Conservation (phyloP, 2,113 vertebrate genomes). For the Sphaerodactylus townsendi region DNA sequence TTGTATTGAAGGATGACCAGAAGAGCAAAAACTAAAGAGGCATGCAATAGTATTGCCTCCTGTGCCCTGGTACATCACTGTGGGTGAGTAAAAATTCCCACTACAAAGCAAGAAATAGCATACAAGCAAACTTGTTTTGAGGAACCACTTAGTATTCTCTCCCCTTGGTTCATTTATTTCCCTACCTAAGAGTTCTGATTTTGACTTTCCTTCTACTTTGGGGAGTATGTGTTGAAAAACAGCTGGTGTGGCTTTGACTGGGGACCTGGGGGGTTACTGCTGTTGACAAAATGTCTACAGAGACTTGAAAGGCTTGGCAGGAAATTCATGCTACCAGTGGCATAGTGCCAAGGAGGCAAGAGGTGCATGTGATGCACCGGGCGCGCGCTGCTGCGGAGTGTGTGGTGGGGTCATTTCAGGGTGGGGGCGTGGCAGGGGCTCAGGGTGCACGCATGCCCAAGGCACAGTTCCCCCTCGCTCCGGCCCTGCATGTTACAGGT, state of each 20-base stretch:
- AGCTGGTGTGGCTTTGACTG: constrained; percentile 56
- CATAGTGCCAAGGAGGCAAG: too few species aligned
- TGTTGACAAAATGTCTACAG: constrained; percentile 61
- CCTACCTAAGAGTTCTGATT: not conserved
- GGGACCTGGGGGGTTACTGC: constrained; percentile 37
- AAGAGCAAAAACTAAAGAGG: not conserved
- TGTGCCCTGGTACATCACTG: constrained; percentile 32
- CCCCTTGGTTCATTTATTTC: constrained; percentile 25
- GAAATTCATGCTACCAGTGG: constrained; percentile 18
- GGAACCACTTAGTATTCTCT: constrained; percentile 37
- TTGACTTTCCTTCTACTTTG: constrained; percentile 18
- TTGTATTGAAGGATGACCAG: not conserved
- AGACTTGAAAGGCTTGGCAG: constrained; percentile 48
- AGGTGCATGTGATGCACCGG: too few species aligned
- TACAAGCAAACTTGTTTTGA: constrained; percentile 41
- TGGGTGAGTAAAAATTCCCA: constrained; percentile 35
- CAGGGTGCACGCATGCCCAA: too few species aligned
- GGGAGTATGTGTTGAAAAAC: constrained; percentile 38
- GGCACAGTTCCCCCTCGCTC: too few species aligned
- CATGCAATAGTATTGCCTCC: not conserved
- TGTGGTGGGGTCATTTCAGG: too few species aligned
- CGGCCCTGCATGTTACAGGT: too few species aligned
- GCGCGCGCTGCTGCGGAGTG: too few species aligned
- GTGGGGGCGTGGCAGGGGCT: too few species aligned
- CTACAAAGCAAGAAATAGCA: constrained; percentile 19